Evolutionary conservation across 2,113 vertebrate species (phyloP).

Genomic region (Hippolais icterina): DNA sequence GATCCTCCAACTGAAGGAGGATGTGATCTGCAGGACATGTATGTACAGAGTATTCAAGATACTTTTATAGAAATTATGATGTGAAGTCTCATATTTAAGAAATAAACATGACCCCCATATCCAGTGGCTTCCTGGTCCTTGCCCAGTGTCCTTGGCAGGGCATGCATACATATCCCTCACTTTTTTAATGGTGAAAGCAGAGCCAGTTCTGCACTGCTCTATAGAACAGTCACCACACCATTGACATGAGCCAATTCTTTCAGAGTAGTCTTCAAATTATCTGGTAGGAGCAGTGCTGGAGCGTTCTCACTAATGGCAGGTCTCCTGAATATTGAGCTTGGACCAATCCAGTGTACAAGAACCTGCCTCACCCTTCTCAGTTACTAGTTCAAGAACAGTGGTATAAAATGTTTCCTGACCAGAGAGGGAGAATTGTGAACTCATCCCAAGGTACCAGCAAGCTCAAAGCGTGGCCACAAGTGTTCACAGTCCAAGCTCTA

Average conservation of each 20-base stretch:
- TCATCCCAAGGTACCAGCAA: neutral
- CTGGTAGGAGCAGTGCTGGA: neutral
- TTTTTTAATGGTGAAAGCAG: neutral
- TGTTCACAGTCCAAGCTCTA: neutral
- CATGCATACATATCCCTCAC: neutral
- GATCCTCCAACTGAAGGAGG: constrained; percentile 84
- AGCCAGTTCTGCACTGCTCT: neutral
- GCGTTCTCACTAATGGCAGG: neutral
- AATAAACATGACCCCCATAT: neutral
- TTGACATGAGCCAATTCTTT: fast-evolving
- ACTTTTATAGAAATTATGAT: neutral
- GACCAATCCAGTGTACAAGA: neutral
- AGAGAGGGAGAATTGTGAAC: neutral
- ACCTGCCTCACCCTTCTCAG: neutral
- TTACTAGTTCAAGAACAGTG: neutral
- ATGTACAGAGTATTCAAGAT: constrained; percentile 20
- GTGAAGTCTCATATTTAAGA: neutral
- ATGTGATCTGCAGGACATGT: constrained; percentile 82
- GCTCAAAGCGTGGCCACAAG: neutral
- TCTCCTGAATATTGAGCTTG: neutral
- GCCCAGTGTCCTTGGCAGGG: neutral
- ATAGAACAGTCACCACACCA: neutral
- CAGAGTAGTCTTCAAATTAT: neutral
- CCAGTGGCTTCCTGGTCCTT: neutral
- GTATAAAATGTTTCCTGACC: neutral